Percentiles rank a stretch among this genome's conserved stretches.
Evolutionary conservation across 1,140 invertebrate genomes (phyloP).

Genomic region (Lepidurus apus): DNA sequence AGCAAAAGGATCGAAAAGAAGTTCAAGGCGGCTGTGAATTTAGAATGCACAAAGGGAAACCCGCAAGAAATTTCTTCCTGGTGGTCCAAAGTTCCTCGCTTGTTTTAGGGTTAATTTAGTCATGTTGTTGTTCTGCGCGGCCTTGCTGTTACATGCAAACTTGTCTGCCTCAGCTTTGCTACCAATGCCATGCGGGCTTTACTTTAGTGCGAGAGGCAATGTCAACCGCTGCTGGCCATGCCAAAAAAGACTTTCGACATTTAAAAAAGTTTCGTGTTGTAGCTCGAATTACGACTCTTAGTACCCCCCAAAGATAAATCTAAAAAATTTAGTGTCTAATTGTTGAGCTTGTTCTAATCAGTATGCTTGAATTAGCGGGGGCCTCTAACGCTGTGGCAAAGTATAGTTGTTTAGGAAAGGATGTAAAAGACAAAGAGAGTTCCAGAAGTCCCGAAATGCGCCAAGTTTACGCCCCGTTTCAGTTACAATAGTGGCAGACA

Average conservation of each 20-base stretch:
- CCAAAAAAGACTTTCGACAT: not conserved
- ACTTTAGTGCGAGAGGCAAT: not conserved
- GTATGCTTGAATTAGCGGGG: not conserved
- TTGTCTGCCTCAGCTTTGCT: not conserved
- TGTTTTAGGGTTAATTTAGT: conserved; percentile 17
- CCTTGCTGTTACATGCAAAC: conserved; percentile 19
- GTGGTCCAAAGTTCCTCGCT: not conserved
- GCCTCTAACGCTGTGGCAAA: not conserved
- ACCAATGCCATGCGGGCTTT: not conserved
- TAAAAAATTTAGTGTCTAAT: not conserved
- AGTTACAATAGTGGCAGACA: conserved; percentile 21
- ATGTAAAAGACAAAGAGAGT: not conserved
- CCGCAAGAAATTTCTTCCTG: not conserved
- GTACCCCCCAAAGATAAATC: too few species aligned
- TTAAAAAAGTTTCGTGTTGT: not conserved
- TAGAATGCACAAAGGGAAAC: conserved; percentile 16
- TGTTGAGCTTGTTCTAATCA: not conserved
- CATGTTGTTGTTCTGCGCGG: not conserved
- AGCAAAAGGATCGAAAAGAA: not conserved
- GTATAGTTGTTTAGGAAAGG: not conserved
- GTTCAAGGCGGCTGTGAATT: not conserved
- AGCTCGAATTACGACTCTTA: not conserved
- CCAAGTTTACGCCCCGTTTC: conserved; percentile 12
- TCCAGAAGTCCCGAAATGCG: not conserved
- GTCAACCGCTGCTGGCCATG: conserved; percentile 17